Evolutionary conservation across 2,113 vertebrate species (phyloP), one percentile per base, ranked within the genome.

Genomic region (Hyaena hyaena): DNA sequence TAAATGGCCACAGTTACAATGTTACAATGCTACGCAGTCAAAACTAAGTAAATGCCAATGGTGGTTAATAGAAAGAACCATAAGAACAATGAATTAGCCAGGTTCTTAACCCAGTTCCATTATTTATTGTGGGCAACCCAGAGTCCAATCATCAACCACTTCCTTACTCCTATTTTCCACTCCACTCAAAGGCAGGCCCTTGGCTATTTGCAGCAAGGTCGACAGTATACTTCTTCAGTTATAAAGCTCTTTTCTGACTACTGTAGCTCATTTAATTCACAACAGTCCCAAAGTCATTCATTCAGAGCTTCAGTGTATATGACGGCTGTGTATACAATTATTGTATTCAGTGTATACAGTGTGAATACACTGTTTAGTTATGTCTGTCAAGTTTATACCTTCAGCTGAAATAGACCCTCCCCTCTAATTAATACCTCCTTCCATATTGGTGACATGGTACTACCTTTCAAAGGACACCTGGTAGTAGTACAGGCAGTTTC

Each of bases 211-310:
- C 24, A 53, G 53, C 28, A 89, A 23, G 69, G 82, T 74, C 61
- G 68, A 48, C 74, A 24, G n/a, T n/a, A 89, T 28, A 86, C 0
- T 50, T 66, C 45, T 89, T 90, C 48, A 68, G 4, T 87, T 65
- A 35, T 12, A 35, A 90, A 88, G 26, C 33, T 61, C 4, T 69
- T 53, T 65, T 16, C 48, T 1, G 0, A 88, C 23, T 5, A 58
- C 43, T 82, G 10, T 65, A 83, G 31, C n/a, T 91, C 71, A 76
- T 74, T 88, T 89, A 93, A 97, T 81, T 90, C 68, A 90, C 48
- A 96, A 80, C 10, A 86, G 19, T 63, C 69, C 21, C 84, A 35
- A 86, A 82, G 43, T 55, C 43, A 55, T 79, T 86, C 33, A 55
- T 50, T 39, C 5, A 43, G 24, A 71, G 8, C 71, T 88, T 97